These are phyloP conservation scores for Odontesthes bonariensis DNA, from an alignment of 2,113 vertebrate species.

Conservation along the genomic window DNA sequence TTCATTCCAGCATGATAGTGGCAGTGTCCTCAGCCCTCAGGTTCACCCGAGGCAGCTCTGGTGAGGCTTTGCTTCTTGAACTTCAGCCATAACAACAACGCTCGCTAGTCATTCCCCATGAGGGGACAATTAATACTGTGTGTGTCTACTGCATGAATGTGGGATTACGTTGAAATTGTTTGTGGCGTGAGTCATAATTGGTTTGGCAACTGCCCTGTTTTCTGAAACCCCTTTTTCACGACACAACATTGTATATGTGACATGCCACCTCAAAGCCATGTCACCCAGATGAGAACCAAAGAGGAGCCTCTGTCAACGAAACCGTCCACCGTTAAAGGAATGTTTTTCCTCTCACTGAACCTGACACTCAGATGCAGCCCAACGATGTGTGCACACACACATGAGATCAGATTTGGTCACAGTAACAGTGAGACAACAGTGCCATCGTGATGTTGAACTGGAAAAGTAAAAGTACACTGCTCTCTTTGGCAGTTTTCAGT, in stretches of 20 bases:
- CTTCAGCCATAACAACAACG: slow-evolving; percentile 1
- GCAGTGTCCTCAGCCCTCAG: slow-evolving; percentile 61
- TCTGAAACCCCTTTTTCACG: neutral
- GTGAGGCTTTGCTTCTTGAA: slow-evolving; percentile 16
- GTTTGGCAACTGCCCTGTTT: slow-evolving; percentile 23
- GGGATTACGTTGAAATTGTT: slow-evolving; percentile 16
- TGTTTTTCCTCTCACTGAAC: neutral
- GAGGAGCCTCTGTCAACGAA: neutral
- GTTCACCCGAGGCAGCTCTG: slow-evolving; percentile 47
- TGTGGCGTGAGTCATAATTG: slow-evolving; percentile 2
- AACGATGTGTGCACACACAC: too few relatives aligned
- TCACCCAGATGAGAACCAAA: slow-evolving; percentile 16
- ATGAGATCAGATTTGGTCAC: too few relatives aligned
- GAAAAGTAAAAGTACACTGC: too few relatives aligned
- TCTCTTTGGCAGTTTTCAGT: too few relatives aligned
- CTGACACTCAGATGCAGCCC: too few relatives aligned
- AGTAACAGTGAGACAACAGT: too few relatives aligned
- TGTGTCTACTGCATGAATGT: neutral
- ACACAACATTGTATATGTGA: neutral
- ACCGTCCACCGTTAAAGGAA: neutral
- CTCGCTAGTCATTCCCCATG: neutral
- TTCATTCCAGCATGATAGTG: slow-evolving; percentile 51
- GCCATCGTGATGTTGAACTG: too few relatives aligned
- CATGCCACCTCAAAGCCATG: slow-evolving; percentile 1
- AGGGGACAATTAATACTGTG: neutral